A percentile compares a stretch with the other conserved stretches of the same genome.
Evolutionary conservation across 2,113 vertebrate genomes (phyloP).

Genomic region (Eurypyga helias): DNA sequence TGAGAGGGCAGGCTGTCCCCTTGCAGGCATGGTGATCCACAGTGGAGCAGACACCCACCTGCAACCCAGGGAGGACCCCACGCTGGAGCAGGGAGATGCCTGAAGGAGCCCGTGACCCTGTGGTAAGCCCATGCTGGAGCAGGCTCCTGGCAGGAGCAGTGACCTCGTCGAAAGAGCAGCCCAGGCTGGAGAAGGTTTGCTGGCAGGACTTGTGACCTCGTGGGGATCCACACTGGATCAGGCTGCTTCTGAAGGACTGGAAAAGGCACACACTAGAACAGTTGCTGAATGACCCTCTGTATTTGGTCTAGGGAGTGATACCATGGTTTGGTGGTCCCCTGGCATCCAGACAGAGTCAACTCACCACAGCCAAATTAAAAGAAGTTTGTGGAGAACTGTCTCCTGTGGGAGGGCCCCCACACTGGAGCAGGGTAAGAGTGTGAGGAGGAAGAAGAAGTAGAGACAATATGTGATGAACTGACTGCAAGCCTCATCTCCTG

Average conservation of each 20-base stretch:
- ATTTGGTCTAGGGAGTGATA: background rate
- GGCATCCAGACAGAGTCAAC: background rate
- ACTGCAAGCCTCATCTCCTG: rapidly evolving
- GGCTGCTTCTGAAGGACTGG: background rate
- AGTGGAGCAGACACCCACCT: background rate
- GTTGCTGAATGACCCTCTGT: background rate
- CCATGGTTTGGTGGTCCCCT: background rate
- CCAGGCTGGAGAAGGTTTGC: too few relatives aligned
- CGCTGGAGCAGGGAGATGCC: rapidly evolving
- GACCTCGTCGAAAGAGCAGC: too few relatives aligned
- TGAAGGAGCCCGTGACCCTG: too few relatives aligned
- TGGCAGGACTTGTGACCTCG: too few relatives aligned
- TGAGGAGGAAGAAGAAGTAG: background rate
- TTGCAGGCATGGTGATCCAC: background rate
- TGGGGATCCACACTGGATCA: background rate
- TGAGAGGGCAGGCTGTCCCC: background rate
- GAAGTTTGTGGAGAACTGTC: too few relatives aligned
- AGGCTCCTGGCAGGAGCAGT: too few relatives aligned
- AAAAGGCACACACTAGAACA: background rate
- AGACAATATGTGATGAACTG: background rate
- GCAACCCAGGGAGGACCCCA: rapidly evolving
- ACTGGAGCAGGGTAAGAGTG: too few relatives aligned
- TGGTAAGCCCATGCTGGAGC: too few relatives aligned
- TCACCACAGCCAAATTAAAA: background rate
- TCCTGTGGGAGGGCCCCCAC: too few relatives aligned